Evolutionary conservation across 2,888 invertebrate genomes (phyloP).

Genomic region (Leptinotarsa haldemani): DNA sequence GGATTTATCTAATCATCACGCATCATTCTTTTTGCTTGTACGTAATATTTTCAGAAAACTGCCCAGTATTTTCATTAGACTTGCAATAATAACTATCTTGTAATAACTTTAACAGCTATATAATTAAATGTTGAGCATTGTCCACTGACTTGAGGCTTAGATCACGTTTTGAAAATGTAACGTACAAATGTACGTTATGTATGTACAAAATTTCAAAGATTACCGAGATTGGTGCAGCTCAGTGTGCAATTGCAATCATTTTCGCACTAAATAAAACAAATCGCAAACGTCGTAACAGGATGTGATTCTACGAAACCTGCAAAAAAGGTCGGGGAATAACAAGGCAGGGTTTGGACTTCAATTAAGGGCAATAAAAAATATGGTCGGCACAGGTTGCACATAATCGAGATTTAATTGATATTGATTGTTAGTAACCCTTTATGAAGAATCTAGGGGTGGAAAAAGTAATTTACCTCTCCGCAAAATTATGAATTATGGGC

Average conservation of each 20-base stretch:
- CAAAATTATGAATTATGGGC: background rate
- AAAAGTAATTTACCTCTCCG: background rate
- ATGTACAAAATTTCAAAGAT: no score
- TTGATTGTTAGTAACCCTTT: slow-evolving; percentile 32
- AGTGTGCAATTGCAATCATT: slow-evolving; percentile 22
- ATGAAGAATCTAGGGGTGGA: background rate
- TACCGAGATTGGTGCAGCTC: background rate
- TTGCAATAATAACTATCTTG: no score
- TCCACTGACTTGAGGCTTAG: no score
- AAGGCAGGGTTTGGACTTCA: slow-evolving; percentile 16
- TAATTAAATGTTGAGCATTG: no score
- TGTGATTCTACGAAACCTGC: slow-evolving; percentile 20
- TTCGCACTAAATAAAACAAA: slow-evolving; percentile 34
- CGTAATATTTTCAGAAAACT: no score
- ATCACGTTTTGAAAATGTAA: no score
- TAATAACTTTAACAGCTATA: no score
- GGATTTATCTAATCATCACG: no score
- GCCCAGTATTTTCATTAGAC: no score
- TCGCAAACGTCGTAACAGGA: slow-evolving; percentile 31
- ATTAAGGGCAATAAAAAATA: slow-evolving; percentile 40
- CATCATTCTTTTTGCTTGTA: no score
- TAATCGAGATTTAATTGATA: slow-evolving; percentile 43
- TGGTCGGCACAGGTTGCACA: slow-evolving; percentile 35
- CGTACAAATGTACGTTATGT: no score
- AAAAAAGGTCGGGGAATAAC: background rate